Conservation (phyloP, 1,140 invertebrate species). For the Cherax quadricarinatus region DNA sequence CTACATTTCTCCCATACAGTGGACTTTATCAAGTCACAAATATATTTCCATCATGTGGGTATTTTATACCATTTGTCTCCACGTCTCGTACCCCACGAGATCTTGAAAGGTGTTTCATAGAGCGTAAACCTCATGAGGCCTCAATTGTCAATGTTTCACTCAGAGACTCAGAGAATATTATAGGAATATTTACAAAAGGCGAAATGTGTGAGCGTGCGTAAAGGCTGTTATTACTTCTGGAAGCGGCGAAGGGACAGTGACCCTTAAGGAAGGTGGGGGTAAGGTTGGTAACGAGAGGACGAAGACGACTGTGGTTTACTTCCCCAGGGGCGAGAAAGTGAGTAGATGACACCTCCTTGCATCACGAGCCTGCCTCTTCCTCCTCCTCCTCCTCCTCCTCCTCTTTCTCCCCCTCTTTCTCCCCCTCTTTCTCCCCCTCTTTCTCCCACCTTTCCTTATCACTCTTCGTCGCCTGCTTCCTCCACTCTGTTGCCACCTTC, state of each 20-base stretch:
- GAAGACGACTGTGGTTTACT: not conserved
- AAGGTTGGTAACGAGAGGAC: not conserved
- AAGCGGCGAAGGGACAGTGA: not conserved
- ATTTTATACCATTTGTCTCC: too few species aligned
- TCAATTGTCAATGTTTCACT: constrained; percentile 32
- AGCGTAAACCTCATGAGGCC: constrained; percentile 1
- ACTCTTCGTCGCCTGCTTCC: too few species aligned
- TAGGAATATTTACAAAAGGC: constrained; percentile 24
- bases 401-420: not conserved
- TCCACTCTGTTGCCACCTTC: too few species aligned
- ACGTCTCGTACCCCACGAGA: too few species aligned
- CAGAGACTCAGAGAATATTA: constrained; percentile 9
- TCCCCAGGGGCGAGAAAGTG: not conserved
- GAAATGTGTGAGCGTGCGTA: not conserved
- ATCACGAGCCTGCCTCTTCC: too few species aligned
- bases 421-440: not conserved
- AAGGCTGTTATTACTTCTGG: not conserved
- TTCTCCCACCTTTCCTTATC: not conserved
- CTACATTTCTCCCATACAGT: too few species aligned
- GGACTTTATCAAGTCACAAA: too few species aligned
- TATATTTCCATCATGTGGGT: too few species aligned
- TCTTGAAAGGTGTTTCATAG: not conserved
- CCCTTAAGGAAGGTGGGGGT: not conserved
- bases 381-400: not conserved
- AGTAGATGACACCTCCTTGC: not conserved